Base-by-base conservation (phyloP, 2,888 invertebrate genomes). In the Brachyopa scutellaris region DNA sequence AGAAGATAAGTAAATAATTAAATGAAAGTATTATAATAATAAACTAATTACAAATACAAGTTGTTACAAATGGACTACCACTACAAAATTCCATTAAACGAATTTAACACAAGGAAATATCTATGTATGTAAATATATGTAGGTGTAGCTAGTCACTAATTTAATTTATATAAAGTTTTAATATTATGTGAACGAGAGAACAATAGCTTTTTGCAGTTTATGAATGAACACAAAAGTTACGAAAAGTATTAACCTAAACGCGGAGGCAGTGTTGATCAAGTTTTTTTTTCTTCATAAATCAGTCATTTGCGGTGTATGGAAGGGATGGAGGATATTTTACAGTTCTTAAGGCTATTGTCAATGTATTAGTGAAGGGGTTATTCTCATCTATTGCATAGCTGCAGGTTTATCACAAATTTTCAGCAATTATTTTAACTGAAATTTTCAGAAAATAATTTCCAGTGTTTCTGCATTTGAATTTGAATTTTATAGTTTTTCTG, bases 221-320 rank as follows among this genome's bases (percentile, higher is more conserved):
- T 61, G 62, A 62, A 69, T 70, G 55, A 77, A 70, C 70, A 77
- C 77, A 77, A 61, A n/a, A 49, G 36, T 70, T 62, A 62, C 40
- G 40, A 40, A 13, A 33, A 31, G 7, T 40, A 53, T 62, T 61
- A 42, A 69, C 31, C 36, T 69, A 67, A 69, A 69, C 51, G 66
- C 42, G 51, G n/a, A n/a, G 61, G 21, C 61, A 53, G 21, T 76
- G 66, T 40, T 38, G 11, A 33, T 70, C 53, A 9, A 42, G 21
- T 42, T 40, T 19, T 62, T 29, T 55, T 49, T 45, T 55, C n/a
- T n/a, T n/a, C n/a, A 29, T 51, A 59, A 33, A 74, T 76, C 76
- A 76, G 76, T 76, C 74, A 9, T 74, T 74, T 49, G 13, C 15
- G 5, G 15, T 49, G 38, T 40, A 26, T 45, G 21, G 21, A 17